Conservation (phyloP, 2,113 vertebrate genomes). For the Zosterops hypoxanthus region DNA sequence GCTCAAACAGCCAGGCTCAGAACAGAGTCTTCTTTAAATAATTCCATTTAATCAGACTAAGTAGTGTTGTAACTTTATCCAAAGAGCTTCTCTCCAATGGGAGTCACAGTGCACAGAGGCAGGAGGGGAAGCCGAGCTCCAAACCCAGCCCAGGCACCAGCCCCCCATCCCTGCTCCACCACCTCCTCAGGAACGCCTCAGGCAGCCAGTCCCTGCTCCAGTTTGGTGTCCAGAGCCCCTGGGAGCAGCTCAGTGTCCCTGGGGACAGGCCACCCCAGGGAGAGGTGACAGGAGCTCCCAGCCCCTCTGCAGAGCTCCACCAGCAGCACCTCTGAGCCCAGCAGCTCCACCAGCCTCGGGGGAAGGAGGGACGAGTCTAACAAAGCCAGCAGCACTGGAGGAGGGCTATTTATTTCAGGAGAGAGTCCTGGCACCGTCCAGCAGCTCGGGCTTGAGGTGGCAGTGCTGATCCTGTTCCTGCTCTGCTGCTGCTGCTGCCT, state of each 20-base stretch:
- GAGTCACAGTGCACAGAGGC: slow-evolving; percentile 20
- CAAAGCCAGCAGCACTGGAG: not conserved
- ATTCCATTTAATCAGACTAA: slow-evolving; percentile 56
- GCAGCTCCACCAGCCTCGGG: not conserved
- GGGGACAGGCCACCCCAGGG: not conserved
- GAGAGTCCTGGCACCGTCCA: slow-evolving; percentile 75
- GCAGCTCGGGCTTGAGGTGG: slow-evolving; percentile 80
- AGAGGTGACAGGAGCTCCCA: not conserved
- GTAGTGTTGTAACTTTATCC: not conserved
- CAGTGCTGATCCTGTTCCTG: slow-evolving; percentile 63
- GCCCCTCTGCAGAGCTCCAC: not conserved
- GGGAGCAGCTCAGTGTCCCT: not conserved
- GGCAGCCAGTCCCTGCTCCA: not conserved
- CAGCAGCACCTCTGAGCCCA: not conserved
- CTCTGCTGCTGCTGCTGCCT: slow-evolving; percentile 74
- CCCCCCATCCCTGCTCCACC: not conserved
- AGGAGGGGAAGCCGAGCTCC: not conserved
- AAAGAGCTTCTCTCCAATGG: not conserved
- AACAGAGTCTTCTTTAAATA: not conserved
- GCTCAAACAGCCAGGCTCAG: not conserved
- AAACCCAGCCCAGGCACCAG: not conserved
- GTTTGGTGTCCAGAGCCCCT: not conserved
- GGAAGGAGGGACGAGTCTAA: not conserved
- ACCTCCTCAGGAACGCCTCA: fast-evolving
- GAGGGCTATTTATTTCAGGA: slow-evolving; percentile 77